Conservation (phyloP, 2,797 vertebrate species). For the Erpetoichthys calabaricus region DNA sequence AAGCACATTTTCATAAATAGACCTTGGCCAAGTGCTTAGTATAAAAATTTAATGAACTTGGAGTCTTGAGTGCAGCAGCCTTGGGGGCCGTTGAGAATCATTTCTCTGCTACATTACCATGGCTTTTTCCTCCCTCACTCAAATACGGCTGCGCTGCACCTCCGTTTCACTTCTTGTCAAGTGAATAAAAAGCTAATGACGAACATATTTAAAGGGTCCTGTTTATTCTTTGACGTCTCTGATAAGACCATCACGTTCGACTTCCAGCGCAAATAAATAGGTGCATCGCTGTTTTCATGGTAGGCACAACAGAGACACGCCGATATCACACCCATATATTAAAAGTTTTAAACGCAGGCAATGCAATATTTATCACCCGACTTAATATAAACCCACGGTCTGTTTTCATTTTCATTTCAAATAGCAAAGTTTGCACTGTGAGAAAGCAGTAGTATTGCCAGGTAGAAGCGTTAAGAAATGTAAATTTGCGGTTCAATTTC, state of each 20-base stretch:
- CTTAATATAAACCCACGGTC: conserved; percentile 37
- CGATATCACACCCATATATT: conserved; percentile 28
- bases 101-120: conserved; percentile 73
- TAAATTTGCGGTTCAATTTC: conserved; percentile 14
- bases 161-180: conserved; percentile 14
- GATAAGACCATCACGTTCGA: neutral
- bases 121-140: conserved; percentile 27
- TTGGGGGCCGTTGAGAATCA: conserved; percentile 67
- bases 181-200: conserved; percentile 6
- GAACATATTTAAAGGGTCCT: conserved; percentile 4
- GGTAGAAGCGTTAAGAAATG: conserved; percentile 1
- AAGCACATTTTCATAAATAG: conserved; percentile 94
- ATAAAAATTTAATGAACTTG: conserved; percentile 91
- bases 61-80: conserved; percentile 82
- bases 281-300: conserved; percentile 6
- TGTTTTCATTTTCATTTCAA: neutral
- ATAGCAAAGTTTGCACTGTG: neutral
- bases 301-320: conserved; percentile 11
- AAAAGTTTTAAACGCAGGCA: conserved; percentile 42
- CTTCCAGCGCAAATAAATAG: conserved; percentile 15
- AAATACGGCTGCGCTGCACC: conserved; percentile 20
- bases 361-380: conserved; percentile 65
- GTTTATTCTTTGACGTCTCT: conserved; percentile 1
- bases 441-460: too few relatives aligned
- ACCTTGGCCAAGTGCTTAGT: conserved; percentile 77